Evolutionary conservation across 1,140 invertebrate species (phyloP).

Genomic region (Anoplophora glabripennis): DNA sequence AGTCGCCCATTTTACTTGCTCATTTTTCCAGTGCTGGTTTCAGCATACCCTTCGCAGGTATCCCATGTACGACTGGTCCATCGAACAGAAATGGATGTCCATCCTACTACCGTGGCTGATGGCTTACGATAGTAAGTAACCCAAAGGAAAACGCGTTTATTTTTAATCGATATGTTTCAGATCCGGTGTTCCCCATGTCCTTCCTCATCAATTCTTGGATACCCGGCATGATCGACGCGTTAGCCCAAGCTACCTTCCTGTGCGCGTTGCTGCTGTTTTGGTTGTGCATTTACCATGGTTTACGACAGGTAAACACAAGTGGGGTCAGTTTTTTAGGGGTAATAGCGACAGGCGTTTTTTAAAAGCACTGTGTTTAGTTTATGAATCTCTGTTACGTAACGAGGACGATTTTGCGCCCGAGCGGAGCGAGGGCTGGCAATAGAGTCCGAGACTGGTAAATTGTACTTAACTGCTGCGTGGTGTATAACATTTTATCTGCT

Average conservation of each 20-base stretch:
- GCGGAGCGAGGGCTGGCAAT: no score
- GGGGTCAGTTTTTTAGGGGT: no score
- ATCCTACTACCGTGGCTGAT: slow-evolving; percentile 84
- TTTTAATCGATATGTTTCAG: slow-evolving; percentile 53
- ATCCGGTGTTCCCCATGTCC: slow-evolving; percentile 89
- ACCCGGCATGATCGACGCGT: slow-evolving; percentile 84
- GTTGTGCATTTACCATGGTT: slow-evolving; percentile 91
- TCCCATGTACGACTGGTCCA: slow-evolving; percentile 90
- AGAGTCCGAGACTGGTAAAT: no score
- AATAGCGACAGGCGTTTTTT: no score
- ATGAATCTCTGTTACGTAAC: no score
- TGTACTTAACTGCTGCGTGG: no score
- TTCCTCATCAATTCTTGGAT: slow-evolving; percentile 88
- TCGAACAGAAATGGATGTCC: slow-evolving; percentile 96
- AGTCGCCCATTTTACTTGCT: background rate
- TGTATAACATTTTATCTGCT: no score
- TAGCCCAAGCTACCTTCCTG: slow-evolving; percentile 89
- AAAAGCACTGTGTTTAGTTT: no score
- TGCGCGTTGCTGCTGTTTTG: slow-evolving; percentile 87
- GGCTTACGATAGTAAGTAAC: slow-evolving; percentile 82
- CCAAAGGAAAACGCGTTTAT: slow-evolving; percentile 6
- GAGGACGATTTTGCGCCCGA: no score
- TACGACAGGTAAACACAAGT: slow-evolving; percentile 72
- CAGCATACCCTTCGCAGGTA: slow-evolving; percentile 85
- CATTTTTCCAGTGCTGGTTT: slow-evolving; percentile 80